Evolutionary conservation across 1,140 invertebrate genomes (phyloP), one percentile per base, ranked within the genome.

Genomic region (Onthophagus taurus): DNA sequence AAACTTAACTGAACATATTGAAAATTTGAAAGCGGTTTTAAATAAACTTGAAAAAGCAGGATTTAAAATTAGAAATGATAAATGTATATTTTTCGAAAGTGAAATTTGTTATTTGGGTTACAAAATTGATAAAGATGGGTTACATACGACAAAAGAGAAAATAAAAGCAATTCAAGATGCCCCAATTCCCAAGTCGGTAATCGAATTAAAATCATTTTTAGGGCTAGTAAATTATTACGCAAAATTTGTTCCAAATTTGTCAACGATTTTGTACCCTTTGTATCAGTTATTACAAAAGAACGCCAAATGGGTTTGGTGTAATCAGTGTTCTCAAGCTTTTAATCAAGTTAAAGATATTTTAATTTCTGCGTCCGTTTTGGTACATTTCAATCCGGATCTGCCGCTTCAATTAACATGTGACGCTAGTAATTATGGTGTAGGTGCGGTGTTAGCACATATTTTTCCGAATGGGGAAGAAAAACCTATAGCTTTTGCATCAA

Each of bases 401-500:
- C 47, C 55, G 17, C 38, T 74, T 4, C 49, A 64, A 9, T 29
- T 76, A 18, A 56, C 67, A 11, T 63, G 64, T 12, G 72, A 77
- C 58, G 68, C 69, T 6, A 68, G 63, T 17, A 38, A 57, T 2
- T 64, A 64, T 51, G 72, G 68, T 7, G 50, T 76, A 3, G 69
- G 71, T 0, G 64, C n/a, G n/a, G n/a, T n/a, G n/a, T n/a, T n/a
- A n/a, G n/a, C n/a, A n/a, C 61, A 2, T 76, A 39, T 42, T 2
- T 52, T 51, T 35, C 5, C 39, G 11, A 54, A 68, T 49, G 67
- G 55, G 4, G 13, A 17, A 4, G 67, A 72, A 49, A 52, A 55
- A 9, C 70, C 69, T 1, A 66, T 77, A 13, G 59, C 60, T 6
- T 75, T 56, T 54, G 69, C 62, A 0, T 76, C 71, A n/a, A 52